Base-by-base conservation (phyloP, 2,888 invertebrate genomes). In the Leptinotarsa rubiginosa region DNA sequence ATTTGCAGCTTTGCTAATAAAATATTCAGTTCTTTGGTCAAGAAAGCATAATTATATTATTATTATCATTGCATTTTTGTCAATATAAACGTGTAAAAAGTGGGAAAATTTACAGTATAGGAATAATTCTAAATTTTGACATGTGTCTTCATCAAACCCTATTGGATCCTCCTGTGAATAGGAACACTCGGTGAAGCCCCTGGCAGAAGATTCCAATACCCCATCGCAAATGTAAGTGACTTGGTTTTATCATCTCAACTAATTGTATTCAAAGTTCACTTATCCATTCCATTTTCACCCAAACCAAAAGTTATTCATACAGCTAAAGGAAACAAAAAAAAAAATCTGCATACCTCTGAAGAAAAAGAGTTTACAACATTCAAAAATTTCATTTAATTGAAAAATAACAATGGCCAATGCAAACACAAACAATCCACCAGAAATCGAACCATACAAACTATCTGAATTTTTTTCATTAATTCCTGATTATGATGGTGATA, bases 401-500 rank as follows among this genome's bases (percentile, higher is more conserved):
- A 41, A 50, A 16, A 50, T 16, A n/a, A 50, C 16, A 50, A 50
- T 41, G 50, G n/a, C 15, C 16, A 50, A 16, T 50, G 50, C 50
- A 41, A 7, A 41, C 41, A 41, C 50, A 16, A 5, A 50, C 10
- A 50, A 50, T n/a, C 49, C 49, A 50, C 3, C 4, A 16, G 3
- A 50, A 50, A 50, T 50, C 50, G 4, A 50, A 50, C 50, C 49
- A 49, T 15, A 12, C 49, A 49, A 49, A 49, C 49, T 52, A n/a
- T 52, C 52, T n/a, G 52, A 52, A 52, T 52, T n/a, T 7, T 52
- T 52, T n/a, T 52, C 18, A 52, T n/a, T n/a, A n/a, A 52, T 52
- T 7, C n/a, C n/a, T n/a, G 52, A 52, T n/a, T 52, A n/a, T 7
- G 52, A 52, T 0, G 52, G n/a, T n/a, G n/a, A n/a, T n/a, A n/a